Conservation (phyloP, 2,797 vertebrate species). For the Hafferia zeledoni region DNA sequence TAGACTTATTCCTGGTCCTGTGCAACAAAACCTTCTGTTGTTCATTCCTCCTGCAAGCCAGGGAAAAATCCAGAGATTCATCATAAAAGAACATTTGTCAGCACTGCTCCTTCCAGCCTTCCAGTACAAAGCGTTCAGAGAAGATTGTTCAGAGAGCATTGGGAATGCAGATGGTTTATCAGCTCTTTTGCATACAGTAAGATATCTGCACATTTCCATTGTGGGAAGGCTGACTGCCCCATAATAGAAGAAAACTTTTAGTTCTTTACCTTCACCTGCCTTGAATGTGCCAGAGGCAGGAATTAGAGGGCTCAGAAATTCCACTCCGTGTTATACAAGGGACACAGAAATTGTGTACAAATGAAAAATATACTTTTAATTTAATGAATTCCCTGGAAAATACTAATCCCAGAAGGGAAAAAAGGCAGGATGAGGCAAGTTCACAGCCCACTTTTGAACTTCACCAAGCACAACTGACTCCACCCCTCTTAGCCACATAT, state of each 20-base stretch:
- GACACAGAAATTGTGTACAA: neutral
- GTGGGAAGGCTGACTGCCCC: neutral
- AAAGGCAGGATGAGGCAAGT: neutral
- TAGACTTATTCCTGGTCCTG: neutral
- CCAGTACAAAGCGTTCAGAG: neutral
- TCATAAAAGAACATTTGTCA: neutral
- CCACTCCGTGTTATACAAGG: neutral
- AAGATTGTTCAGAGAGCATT: neutral
- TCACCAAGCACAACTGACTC: neutral
- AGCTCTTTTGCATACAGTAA: neutral
- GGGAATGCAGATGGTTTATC: neutral
- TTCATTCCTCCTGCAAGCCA: neutral
- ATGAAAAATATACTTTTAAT: neutral
- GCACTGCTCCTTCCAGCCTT: neutral
- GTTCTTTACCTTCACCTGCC: neutral
- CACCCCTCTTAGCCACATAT: constrained; percentile 24
- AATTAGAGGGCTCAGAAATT: neutral
- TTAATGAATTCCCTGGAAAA: neutral
- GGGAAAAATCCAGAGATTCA: neutral
- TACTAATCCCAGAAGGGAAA: neutral
- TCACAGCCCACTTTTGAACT: neutral
- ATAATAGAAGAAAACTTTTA: neutral
- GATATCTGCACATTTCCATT: neutral
- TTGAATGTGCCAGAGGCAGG: neutral
- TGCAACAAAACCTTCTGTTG: neutral